Evolutionary conservation across 2,797 vertebrate species (phyloP).

Genomic region (Eulemur albifrons): DNA sequence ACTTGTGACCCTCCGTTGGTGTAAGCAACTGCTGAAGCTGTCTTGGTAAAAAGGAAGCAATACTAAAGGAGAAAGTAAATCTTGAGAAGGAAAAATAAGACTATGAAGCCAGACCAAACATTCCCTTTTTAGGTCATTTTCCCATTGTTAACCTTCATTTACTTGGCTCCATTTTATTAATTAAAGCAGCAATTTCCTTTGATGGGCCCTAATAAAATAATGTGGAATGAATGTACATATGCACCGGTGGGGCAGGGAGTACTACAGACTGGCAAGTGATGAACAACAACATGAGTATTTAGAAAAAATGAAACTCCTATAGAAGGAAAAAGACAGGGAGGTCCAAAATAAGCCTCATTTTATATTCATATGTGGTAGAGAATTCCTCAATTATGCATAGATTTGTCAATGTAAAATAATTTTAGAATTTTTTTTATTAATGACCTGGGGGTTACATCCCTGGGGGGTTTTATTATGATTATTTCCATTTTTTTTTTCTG

Average conservation of each 20-base stretch:
- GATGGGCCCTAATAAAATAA: background rate
- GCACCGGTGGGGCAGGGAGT: no score
- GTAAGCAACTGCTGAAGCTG: background rate
- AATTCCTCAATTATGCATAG: background rate
- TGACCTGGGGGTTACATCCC: background rate
- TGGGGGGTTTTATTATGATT: background rate
- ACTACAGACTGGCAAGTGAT: background rate
- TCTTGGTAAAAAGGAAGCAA: background rate
- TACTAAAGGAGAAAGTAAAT: background rate
- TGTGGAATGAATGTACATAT: background rate
- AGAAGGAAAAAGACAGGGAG: background rate
- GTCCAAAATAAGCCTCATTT: background rate
- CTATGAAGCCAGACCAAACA: background rate
- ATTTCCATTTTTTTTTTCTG: background rate
- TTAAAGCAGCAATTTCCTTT: background rate
- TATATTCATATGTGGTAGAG: background rate
- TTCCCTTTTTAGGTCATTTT: background rate
- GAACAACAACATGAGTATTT: background rate
- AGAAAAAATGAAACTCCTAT: background rate
- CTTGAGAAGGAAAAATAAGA: background rate
- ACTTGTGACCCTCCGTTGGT: background rate
- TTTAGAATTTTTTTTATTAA: background rate
- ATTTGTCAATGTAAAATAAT: slow-evolving; percentile 17
- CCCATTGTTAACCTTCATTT: background rate
- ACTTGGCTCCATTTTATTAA: background rate